These are phyloP conservation scores for Leucozona laternaria DNA, from an alignment of 2,888 invertebrate species.

Conservation along the genomic window DNA sequence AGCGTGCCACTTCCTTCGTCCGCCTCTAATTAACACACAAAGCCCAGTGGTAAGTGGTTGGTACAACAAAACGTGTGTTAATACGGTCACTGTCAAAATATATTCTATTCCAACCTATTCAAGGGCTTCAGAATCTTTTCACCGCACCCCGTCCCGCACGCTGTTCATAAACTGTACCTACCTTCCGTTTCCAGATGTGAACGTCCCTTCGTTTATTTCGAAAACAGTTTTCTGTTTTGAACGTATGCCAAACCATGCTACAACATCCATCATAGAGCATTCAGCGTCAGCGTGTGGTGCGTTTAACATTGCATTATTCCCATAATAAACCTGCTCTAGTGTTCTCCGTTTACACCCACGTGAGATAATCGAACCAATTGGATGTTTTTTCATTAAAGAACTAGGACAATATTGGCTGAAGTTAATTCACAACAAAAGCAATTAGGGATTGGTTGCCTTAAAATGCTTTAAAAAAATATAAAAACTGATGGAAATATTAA, in stretches of 20 bases:
- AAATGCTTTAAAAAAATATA: background rate
- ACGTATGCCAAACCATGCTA: background rate
- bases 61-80: background rate
- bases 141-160: background rate
- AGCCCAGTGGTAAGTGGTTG: background rate
- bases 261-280: slow-evolving; percentile 53
- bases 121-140: background rate
- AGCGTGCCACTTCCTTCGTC: background rate
- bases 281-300: slow-evolving; percentile 44
- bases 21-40: slow-evolving; percentile 37
- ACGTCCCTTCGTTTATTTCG: background rate
- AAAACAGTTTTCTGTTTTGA: slow-evolving; percentile 10
- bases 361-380: slow-evolving; percentile 23
- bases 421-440: background rate
- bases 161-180: background rate
- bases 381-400: background rate
- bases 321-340: background rate
- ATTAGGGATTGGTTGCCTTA: background rate
- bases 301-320: slow-evolving; percentile 57
- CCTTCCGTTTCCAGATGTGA: background rate
- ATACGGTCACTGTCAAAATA: background rate
- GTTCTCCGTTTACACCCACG: slow-evolving; percentile 11
- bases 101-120: background rate
- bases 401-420: slow-evolving; percentile 3
- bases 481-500: slow-evolving; percentile 33